A percentile compares a stretch with the other conserved stretches of the same genome.
Conservation (phyloP, 64 coral and sea anemone species). For the Montipora efflorescens region DNA sequence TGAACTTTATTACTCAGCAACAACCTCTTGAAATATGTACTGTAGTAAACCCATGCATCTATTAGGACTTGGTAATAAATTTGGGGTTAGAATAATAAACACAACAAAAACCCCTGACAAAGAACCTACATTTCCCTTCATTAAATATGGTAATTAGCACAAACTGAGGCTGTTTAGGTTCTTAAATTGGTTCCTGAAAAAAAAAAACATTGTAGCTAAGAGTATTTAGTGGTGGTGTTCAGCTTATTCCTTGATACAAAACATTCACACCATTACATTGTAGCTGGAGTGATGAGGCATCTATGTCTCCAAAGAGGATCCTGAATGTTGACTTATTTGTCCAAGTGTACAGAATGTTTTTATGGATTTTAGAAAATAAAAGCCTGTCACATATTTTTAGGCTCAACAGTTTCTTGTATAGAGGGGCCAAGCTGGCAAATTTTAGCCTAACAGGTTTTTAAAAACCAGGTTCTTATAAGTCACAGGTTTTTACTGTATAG, state of each 20-base stretch:
- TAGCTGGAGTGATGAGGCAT: background rate
- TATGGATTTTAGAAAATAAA: background rate
- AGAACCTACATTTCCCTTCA: slow-evolving; percentile 9
- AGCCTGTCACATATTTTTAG: background rate
- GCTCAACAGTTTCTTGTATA: too few species aligned
- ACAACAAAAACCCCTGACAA: background rate
- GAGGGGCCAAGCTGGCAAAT: background rate
- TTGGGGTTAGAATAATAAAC: too few species aligned
- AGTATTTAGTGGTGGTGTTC: too few species aligned
- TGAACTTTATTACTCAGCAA: too few species aligned
- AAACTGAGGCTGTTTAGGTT: too few species aligned
- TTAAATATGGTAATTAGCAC: background rate
- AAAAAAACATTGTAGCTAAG: too few species aligned
- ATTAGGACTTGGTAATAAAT: too few species aligned
- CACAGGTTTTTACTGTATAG: background rate
- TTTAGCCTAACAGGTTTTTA: background rate
- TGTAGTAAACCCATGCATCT: too few species aligned
- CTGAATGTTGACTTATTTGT: background rate
- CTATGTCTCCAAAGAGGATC: background rate
- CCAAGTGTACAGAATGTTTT: background rate
- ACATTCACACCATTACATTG: background rate
- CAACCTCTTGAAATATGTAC: too few species aligned
- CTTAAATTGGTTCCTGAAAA: too few species aligned
- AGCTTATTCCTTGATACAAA: background rate
- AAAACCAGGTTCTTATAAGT: slow-evolving; percentile 13